phyloP scores from a whole-genome alignment of 2,888 invertebrate genomes.

The Chymomyza fuscimana region DNA sequence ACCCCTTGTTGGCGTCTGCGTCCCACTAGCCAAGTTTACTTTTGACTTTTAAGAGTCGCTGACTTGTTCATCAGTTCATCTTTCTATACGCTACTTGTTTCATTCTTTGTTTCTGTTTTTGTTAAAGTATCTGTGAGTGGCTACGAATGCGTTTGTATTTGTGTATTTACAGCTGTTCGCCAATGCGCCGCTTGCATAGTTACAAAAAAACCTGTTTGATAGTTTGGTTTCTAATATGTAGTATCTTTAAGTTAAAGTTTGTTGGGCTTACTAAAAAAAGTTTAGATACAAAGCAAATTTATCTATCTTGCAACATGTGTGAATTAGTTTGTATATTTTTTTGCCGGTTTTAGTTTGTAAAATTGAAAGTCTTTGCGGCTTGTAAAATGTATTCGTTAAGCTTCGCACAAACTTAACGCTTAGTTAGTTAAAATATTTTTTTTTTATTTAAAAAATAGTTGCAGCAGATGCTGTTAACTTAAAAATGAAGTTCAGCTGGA shows the following conservation, averaged over 20 bases:
- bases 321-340: neutral
- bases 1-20: neutral
- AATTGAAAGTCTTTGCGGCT: neutral
- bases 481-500: neutral
- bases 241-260: conserved; percentile 16
- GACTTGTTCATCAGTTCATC: conserved; percentile 1
- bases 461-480: neutral
- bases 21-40: conserved; percentile 34
- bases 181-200: neutral
- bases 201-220: conserved; percentile 13
- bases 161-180: conserved; percentile 59
- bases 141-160: conserved; percentile 14
- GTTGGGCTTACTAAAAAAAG: neutral
- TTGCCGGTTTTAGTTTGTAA: neutral
- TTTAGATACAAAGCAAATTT: conserved; percentile 21
- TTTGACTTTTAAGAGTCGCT: conserved; percentile 40
- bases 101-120: conserved; percentile 30
- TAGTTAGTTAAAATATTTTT: neutral
- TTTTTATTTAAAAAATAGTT: neutral
- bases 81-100: conserved; percentile 14
- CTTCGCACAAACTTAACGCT: neutral
- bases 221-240: conserved; percentile 31
- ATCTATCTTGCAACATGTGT: neutral
- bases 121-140: conserved; percentile 24
- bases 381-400: neutral